phyloP scores from a whole-genome alignment of 2,888 invertebrate genomes.

The Drosophila kanekoi region DNA sequence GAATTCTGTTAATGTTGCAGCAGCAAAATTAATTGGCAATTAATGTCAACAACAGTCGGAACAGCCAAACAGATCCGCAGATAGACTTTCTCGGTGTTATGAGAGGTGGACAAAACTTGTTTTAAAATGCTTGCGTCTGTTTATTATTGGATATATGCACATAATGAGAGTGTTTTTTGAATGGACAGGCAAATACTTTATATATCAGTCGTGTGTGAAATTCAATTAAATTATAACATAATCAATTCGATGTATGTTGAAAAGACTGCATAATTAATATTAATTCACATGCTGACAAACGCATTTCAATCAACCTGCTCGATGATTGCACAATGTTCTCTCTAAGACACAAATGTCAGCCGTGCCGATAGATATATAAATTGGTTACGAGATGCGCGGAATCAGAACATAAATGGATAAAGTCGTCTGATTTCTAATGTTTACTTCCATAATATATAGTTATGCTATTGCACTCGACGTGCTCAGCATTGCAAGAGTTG shows the following conservation, averaged over 20 bases:
- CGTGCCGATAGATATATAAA: neutral
- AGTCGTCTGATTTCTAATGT: conserved; percentile 1
- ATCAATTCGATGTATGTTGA: conserved; percentile 38
- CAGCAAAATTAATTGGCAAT: conserved; percentile 69
- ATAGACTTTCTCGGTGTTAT: conserved; percentile 28
- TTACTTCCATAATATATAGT: neutral
- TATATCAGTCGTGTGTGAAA: conserved; percentile 24
- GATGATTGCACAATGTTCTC: neutral
- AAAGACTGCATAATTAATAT: conserved; percentile 43
- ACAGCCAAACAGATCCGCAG: conserved; percentile 4
- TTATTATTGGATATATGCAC: conserved; percentile 24
- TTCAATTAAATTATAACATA: conserved; percentile 51
- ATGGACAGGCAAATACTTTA: conserved; percentile 7
- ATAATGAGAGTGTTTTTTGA: conserved; percentile 19
- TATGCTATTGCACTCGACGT: neutral
- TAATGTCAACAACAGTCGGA: conserved; percentile 54
- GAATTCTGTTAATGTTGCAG: conserved; percentile 49
- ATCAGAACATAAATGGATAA: neutral
- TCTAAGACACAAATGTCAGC: neutral
- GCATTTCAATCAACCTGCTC: conserved; percentile 12
- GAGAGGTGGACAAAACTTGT: conserved; percentile 15
- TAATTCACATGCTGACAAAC: conserved; percentile 28
- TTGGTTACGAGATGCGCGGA: neutral
- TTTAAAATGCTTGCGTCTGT: conserved; percentile 32
- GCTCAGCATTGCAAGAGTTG: conserved; percentile 31